Evolutionary conservation across 1,140 invertebrate species (phyloP).

Genomic region (Drosophila tropicalis): DNA sequence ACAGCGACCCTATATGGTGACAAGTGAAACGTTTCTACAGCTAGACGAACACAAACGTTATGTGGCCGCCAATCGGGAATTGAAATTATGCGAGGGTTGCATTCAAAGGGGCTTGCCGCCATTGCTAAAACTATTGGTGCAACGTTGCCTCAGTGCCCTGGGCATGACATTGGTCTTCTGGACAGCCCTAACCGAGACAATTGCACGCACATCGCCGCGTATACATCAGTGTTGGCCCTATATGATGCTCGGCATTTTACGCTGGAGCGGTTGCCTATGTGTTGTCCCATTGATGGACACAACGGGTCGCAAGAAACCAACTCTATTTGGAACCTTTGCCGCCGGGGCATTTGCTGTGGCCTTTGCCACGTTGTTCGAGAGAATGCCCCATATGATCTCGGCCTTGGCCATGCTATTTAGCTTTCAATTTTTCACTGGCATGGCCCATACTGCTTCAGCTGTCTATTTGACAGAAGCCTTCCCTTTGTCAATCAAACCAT

Average conservation of each 20-base stretch:
- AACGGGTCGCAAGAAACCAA: slow-evolving; percentile 62
- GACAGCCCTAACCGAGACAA: slow-evolving; percentile 42
- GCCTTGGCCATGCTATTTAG: slow-evolving; percentile 57
- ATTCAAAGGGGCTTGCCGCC: slow-evolving; percentile 42
- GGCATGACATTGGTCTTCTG: slow-evolving; percentile 55
- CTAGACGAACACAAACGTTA: slow-evolving; percentile 75
- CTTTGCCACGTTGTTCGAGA: slow-evolving; percentile 49
- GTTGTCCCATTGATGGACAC: slow-evolving; percentile 59
- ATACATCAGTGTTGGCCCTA: slow-evolving; percentile 60
- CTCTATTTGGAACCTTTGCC: slow-evolving; percentile 59
- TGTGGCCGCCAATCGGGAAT: slow-evolving; percentile 51
- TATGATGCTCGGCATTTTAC: slow-evolving; percentile 50
- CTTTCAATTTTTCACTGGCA: slow-evolving; percentile 57
- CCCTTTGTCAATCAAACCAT: slow-evolving; percentile 61
- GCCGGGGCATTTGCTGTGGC: slow-evolving; percentile 57
- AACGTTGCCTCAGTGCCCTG: slow-evolving; percentile 52
- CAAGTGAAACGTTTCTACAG: slow-evolving; percentile 66
- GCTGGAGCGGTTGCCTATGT: slow-evolving; percentile 55
- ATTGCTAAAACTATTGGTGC: slow-evolving; percentile 52
- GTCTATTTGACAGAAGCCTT: slow-evolving; percentile 75
- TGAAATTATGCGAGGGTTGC: slow-evolving; percentile 27
- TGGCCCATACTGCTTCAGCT: slow-evolving; percentile 58
- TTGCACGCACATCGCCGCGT: slow-evolving; percentile 26
- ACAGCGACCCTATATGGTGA: slow-evolving; percentile 67
- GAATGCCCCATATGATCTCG: slow-evolving; percentile 35